Base-by-base conservation (phyloP, 2,797 vertebrate genomes). In the Glossophaga mutica region DNA sequence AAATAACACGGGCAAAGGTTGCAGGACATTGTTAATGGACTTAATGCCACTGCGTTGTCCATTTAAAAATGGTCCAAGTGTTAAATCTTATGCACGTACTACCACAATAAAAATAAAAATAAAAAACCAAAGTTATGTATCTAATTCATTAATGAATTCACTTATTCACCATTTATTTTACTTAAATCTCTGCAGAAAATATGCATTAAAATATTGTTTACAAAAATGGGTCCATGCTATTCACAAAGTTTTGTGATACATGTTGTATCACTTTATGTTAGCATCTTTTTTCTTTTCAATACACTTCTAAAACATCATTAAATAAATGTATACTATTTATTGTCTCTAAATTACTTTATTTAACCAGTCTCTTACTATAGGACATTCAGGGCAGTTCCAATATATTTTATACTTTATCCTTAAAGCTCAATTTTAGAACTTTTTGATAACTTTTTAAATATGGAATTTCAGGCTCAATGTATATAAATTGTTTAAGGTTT, bases 181-280 rank as follows among this genome's bases (percentile, higher is more conserved):
- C 70, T 96, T 91, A 22, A 16, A 32, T 93, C 29, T 87, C 57
- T 68, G 74, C 92, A 65, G 52, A 89, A 95, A 94, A 81, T 24
- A 50, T 16, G 32, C 39, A 21, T 46, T 92, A 24, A 83, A 37
- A 87, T 44, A 19, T 48, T 87, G 42, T 84, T 87, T 57, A 37
- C 37, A 71, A 84, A 94, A 81, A 81, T 34, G 4, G 16, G 14
- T 55, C 32, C 11, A 39, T 52, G 12, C 4, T 37, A n/a, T 37
- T 94, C 34, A n/a, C 15, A 77, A 82, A 8, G 11, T 62, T 82
- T 86, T 67, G n/a, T 82, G 42, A 76, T 77, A 6, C 6, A 68
- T 6, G 29, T 85, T 85, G 52, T 87, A 90, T 85, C 26, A 55
- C 34, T 77, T 77, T 83, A 84, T 57, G 22, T 44, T 84, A 73